Conservation (phyloP, 2,888 invertebrate species). For the Pristionchus fissidentatus region DNA sequence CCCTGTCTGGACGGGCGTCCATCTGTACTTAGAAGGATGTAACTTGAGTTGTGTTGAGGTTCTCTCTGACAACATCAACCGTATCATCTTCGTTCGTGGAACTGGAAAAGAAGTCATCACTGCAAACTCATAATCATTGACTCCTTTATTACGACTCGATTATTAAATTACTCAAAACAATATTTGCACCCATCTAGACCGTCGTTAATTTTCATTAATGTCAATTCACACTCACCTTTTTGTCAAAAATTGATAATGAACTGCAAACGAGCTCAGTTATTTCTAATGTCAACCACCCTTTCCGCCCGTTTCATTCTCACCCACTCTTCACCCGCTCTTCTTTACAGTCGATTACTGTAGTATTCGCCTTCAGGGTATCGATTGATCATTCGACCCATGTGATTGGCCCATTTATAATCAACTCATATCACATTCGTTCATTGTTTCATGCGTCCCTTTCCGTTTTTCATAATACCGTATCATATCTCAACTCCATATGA, state of each 20-base stretch:
- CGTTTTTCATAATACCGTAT: too few species aligned
- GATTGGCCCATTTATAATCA: not conserved
- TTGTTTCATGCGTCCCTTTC: not conserved
- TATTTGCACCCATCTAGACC: not conserved
- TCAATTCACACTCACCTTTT: not conserved
- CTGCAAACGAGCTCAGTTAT: not conserved
- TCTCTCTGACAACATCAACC: constrained; percentile 69
- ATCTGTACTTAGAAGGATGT: not conserved
- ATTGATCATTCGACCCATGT: not conserved
- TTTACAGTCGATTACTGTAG: not conserved
- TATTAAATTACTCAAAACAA: not conserved
- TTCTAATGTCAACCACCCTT: not conserved
- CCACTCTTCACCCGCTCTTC: too few species aligned
- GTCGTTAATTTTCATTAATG: not conserved
- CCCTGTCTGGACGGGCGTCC: too few species aligned
- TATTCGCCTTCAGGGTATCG: not conserved
- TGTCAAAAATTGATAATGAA: not conserved
- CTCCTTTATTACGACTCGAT: too few species aligned
- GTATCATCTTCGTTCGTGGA: constrained; percentile 73
- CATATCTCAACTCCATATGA: not conserved
- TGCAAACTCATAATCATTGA: constrained; percentile 59
- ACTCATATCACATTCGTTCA: not conserved
- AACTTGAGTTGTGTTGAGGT: constrained; percentile 56
- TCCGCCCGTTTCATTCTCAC: not conserved
- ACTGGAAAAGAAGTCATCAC: constrained; percentile 75